These are phyloP conservation scores for Acronicta leporina DNA, from an alignment of 2,888 invertebrate genomes.

Conservation along the genomic window DNA sequence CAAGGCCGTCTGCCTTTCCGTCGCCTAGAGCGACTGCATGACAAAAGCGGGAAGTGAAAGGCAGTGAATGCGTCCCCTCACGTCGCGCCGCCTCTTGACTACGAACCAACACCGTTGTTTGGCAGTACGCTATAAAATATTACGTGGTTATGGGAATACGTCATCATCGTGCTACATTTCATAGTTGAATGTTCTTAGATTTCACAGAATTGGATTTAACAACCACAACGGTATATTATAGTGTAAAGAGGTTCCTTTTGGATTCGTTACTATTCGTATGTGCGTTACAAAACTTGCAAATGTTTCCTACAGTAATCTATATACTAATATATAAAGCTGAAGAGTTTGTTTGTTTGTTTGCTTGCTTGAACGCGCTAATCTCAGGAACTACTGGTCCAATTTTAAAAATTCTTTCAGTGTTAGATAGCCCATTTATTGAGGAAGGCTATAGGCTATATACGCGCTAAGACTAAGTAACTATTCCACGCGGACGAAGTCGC, in stretches of 20 bases:
- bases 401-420: no score
- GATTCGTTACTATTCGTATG: not conserved
- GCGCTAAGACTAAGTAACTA: no score
- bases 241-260: not conserved
- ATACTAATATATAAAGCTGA: no score
- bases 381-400: no score
- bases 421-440: no score
- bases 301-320: not conserved
- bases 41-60: conserved; percentile 89
- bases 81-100: conserved; percentile 72
- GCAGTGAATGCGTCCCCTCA: conserved; percentile 87
- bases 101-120: conserved; percentile 65
- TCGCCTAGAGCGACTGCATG: conserved; percentile 80
- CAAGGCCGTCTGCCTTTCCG: conserved; percentile 87
- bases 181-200: conserved; percentile 1
- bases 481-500: no score
- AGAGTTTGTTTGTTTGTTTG: no score
- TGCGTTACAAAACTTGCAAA: conserved; percentile 1
- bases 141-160: conserved; percentile 29
- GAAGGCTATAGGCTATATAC: no score
- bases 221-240: not conserved
- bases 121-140: conserved; percentile 48
- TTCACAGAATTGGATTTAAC: conserved; percentile 1
- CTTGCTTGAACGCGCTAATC: no score
- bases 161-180: conserved; percentile 13